Evolutionary conservation across 2,797 vertebrate genomes (phyloP).

Genomic region (Oceanodroma leucorhoa): DNA sequence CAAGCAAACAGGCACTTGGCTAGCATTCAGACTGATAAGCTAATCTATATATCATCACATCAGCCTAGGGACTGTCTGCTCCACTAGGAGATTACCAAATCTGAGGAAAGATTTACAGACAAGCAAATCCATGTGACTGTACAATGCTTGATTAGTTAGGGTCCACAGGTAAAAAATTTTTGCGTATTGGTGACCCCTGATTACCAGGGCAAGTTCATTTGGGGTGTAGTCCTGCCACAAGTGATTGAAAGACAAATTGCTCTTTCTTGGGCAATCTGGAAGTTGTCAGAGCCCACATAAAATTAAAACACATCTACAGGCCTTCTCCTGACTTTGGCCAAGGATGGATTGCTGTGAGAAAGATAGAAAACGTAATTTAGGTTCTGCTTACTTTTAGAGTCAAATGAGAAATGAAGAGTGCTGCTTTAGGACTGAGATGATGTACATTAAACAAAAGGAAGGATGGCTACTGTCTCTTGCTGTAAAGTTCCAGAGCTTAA

Average conservation of each 20-base stretch:
- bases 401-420: background rate
- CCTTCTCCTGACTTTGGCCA: background rate
- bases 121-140: background rate
- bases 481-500: background rate
- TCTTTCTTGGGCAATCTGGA: background rate
- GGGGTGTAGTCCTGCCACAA: background rate
- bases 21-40: background rate
- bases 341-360: background rate
- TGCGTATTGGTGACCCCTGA: background rate
- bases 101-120: background rate
- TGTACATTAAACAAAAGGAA: background rate
- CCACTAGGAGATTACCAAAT: background rate
- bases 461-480: background rate
- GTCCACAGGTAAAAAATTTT: background rate
- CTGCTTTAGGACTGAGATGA: background rate
- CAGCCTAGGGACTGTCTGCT: background rate
- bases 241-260: background rate
- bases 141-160: background rate
- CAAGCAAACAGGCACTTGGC: background rate
- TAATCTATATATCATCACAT: background rate
- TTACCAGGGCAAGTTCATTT: background rate
- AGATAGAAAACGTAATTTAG: fast-evolving
- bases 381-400: background rate
- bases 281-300: background rate
- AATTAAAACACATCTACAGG: background rate